phyloP scores from a whole-genome alignment of 2,888 invertebrate species.

The Drosophila subsilvestris region DNA sequence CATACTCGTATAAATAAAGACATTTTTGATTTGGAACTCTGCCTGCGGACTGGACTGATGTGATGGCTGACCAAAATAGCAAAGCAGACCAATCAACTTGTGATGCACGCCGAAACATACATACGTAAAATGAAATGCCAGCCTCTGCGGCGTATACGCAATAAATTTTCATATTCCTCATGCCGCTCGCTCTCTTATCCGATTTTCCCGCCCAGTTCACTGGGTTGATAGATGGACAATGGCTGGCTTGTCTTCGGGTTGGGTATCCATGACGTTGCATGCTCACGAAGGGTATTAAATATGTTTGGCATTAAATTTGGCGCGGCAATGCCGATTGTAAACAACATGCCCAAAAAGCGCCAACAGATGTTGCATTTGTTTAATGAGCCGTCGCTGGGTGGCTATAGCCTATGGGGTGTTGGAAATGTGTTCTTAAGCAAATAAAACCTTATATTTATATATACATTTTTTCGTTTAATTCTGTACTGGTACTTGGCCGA shows the following conservation, averaged over 20 bases:
- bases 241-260: slow-evolving; percentile 2
- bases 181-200: slow-evolving; percentile 42
- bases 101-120: slow-evolving; percentile 57
- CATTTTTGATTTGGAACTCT: slow-evolving; percentile 67
- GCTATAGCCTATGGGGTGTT: slow-evolving; percentile 26
- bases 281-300: slow-evolving; percentile 38
- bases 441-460: slow-evolving; percentile 54
- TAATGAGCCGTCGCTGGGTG: slow-evolving; percentile 50
- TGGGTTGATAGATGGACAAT: slow-evolving; percentile 25
- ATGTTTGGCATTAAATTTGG: slow-evolving; percentile 50
- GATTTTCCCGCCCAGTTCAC: slow-evolving; percentile 28
- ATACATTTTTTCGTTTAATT: slow-evolving; percentile 40
- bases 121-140: slow-evolving; percentile 45
- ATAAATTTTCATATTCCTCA: slow-evolving; percentile 78
- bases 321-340: slow-evolving; percentile 57
- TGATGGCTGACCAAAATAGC: slow-evolving; percentile 47
- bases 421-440: slow-evolving; percentile 61
- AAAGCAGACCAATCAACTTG: slow-evolving; percentile 68
- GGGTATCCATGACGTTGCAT: slow-evolving; percentile 57
- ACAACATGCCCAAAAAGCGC: slow-evolving; percentile 58
- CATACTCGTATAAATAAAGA: slow-evolving; percentile 70
- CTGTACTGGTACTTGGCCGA: slow-evolving; percentile 47
- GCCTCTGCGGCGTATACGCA: slow-evolving; percentile 68
- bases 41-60: slow-evolving; percentile 17
- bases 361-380: slow-evolving; percentile 75